Evolutionary conservation across 2,113 vertebrate genomes (phyloP), one percentile per base, ranked within the genome.

Genomic region (Carlito syrichta): DNA sequence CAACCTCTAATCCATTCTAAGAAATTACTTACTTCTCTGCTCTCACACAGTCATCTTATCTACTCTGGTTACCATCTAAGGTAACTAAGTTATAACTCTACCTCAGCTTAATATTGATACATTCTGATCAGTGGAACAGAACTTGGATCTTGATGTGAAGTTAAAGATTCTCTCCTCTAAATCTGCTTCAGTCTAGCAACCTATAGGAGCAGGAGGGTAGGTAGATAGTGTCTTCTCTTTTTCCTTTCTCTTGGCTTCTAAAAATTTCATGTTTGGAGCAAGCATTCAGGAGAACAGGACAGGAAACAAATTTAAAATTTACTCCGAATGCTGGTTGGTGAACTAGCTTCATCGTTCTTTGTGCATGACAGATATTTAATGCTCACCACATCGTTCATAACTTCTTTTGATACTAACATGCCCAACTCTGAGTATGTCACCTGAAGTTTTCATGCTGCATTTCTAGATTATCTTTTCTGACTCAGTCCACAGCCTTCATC

Each of bases 371-470:
- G 11, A 71, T 45, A 5, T 6, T 35, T 78, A 43, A 73, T 11
- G 22, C 6, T 48, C 12, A 4, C 66, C 5, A 3, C 0, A 2
- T 22, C 16, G 8, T n/a, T 20, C 2, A 7, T 22, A 14, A 22
- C 17, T n/a, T 54, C 54, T 82, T 86, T 10, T 35, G 35, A 43
- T 8, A 50, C 14, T 17, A n/a, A 35, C 3, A 58, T 2, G 12
- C 22, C 54, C 0, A 11, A 5, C 8, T 43, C 35, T 8, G 14
- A 23, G 1, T 76, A 23, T 77, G 25, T 89, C 45, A 14, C 13
- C 35, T 58, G 14, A n/a, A 69, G 30, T 66, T 87, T 89, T 17
- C 52, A 43, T 27, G 17, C 69, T 35, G 8, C 20, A 20, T 87
- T 69, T 90, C 19, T 35, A 52, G 27, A 22, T 60, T 35, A 68